These are phyloP conservation scores for Laticauda laticaudata DNA, from an alignment of 2,113 vertebrate genomes.

Conservation along the genomic window DNA sequence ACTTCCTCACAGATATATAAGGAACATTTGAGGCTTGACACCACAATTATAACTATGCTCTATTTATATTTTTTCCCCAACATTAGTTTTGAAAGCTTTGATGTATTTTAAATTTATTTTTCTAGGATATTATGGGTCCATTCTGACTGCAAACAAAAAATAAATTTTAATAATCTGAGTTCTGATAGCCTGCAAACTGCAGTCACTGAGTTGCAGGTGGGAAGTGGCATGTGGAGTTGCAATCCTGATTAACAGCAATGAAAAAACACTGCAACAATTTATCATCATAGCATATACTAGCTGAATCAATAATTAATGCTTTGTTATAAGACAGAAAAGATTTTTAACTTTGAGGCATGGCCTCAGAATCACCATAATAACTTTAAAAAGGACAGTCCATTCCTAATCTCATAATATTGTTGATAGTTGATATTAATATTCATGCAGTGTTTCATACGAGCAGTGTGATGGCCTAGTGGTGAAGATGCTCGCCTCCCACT, in stretches of 20 bases:
- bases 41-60: neutral
- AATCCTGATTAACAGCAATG: rapidly evolving
- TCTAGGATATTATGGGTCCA: neutral
- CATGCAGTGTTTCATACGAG: neutral
- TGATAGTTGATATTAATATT: neutral
- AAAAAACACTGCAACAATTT: rapidly evolving
- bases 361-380: neutral
- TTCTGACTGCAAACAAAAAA: neutral
- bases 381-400: rapidly evolving
- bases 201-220: neutral
- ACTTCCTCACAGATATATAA: neutral
- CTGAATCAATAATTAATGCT: slow-evolving; percentile 9
- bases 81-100: neutral
- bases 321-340: slow-evolving; percentile 9
- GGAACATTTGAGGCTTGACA: neutral
- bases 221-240: rapidly evolving
- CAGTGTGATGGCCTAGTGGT: neutral
- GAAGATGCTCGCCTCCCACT: neutral
- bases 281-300: neutral
- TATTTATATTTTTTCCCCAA: neutral
- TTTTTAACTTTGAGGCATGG: rapidly evolving
- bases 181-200: neutral
- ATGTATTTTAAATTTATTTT: slow-evolving; percentile 25
- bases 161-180: rapidly evolving
- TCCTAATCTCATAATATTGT: neutral